Evolutionary conservation across 2,888 invertebrate species (phyloP), one percentile per base, ranked within the genome.

Genomic region (Ormyrus nitidulus): DNA sequence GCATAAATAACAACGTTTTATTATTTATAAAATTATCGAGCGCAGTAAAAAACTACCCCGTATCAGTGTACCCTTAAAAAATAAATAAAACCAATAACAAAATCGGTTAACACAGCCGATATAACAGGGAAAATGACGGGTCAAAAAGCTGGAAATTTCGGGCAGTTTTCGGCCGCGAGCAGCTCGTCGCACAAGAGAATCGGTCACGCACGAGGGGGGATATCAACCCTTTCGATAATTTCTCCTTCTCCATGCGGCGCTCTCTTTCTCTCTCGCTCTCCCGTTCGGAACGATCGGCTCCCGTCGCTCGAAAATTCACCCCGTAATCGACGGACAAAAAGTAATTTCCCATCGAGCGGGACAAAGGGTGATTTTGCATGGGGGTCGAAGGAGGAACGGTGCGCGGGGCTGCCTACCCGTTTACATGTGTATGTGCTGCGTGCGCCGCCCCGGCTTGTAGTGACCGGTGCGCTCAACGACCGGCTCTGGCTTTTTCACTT

Each of bases 381-480:
- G 86, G 85, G 87, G 19, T 84, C 83, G 84, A 82, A 74, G 84
- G 49, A 75, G 66, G 46, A 56, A 13, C 59, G 13, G 48, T n/a
- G 65, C 19, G 58, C 44, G 34, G 13, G 49, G 56, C 11, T 44
- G 6, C 11, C n/a, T 53, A 1, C 19, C 10, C 7, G 9, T 59
- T 44, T 11, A n/a, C 6, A 49, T 6, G 53, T 64, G 44, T 13
- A 19, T 13, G 46, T 44, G 59, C 54, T 6, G 44, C 11, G 54
- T 62, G 19, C n/a, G 56, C n/a, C 46, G 56, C 44, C 48, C 56
- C 10, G 49, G 44, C 53, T 34, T 49, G 19, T 84, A 89, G 89
- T 90, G 90, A 89, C 90, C 90, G 89, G 90, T 90, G 90, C 88
- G 85, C 87, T 86, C 89, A 89, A 90, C 89, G 90, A 89, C 87